These are phyloP conservation scores for Otis tarda DNA, from an alignment of 2,113 vertebrate species.

Conservation along the genomic window DNA sequence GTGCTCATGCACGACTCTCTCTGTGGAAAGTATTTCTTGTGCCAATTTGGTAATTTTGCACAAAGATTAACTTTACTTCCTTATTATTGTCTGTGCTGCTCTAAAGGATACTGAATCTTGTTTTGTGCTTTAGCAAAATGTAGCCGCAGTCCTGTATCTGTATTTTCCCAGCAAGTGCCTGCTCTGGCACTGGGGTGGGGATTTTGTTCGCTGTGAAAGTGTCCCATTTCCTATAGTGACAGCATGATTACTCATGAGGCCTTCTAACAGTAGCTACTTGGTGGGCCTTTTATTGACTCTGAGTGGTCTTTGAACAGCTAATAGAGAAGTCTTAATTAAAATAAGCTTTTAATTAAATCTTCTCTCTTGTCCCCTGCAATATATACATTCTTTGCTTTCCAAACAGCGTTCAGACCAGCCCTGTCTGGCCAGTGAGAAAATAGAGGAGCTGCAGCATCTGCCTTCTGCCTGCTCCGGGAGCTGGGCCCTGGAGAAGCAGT, in stretches of 20 bases:
- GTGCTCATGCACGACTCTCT: neutral
- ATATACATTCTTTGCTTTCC: neutral
- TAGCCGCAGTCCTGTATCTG: neutral
- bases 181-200: neutral
- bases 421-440: neutral
- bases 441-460: neutral
- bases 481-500: neutral
- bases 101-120: neutral
- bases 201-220: neutral
- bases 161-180: neutral
- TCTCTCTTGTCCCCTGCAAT: neutral
- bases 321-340: conserved; percentile 5
- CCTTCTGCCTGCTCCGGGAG: neutral
- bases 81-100: neutral
- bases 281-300: neutral
- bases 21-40: neutral
- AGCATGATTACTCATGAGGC: neutral
- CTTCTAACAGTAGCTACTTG: neutral
- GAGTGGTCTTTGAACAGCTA: neutral
- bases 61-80: neutral
- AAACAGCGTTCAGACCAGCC: neutral
- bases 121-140: neutral
- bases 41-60: neutral
- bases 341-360: conserved; percentile 18
- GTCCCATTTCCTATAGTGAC: neutral